Evolutionary conservation across 2,888 invertebrate genomes (phyloP).

Genomic region (Allolobophora icterica): DNA sequence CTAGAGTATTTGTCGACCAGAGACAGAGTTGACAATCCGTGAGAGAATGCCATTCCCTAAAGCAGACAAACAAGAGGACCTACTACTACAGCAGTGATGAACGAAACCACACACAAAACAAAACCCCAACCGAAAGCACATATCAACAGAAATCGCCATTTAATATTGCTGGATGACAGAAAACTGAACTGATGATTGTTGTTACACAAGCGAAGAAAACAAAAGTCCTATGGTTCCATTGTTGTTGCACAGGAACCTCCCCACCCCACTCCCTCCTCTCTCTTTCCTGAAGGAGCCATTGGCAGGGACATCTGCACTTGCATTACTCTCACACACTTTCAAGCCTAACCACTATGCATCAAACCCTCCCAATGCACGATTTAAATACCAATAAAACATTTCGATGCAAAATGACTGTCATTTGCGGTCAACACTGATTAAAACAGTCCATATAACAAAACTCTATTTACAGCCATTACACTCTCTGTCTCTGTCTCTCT

Average conservation of each 20-base stretch:
- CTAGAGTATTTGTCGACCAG: not conserved
- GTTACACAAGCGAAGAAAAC: not conserved
- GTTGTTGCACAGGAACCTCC: not conserved
- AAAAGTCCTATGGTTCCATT: not conserved
- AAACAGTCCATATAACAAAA: not conserved
- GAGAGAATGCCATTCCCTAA: not conserved
- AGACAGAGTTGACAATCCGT: not conserved
- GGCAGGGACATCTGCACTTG: not conserved
- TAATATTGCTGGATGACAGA: constrained; percentile 3
- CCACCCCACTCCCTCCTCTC: too few species aligned
- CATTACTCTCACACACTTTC: not conserved
- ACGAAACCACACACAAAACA: not conserved
- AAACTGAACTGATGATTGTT: not conserved
- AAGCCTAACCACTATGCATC: not conserved
- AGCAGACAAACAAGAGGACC: not conserved
- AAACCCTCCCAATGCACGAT: not conserved
- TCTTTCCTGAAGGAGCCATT: too few species aligned
- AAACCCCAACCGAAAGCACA: not conserved
- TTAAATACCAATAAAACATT: not conserved
- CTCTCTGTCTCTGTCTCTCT: not conserved
- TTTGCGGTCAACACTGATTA: not conserved
- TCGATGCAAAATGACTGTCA: not conserved
- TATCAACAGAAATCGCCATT: not conserved
- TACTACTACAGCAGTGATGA: not conserved
- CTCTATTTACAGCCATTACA: not conserved